Conservation (phyloP, 2,113 vertebrate genomes). For the Raja brachyura region DNA sequence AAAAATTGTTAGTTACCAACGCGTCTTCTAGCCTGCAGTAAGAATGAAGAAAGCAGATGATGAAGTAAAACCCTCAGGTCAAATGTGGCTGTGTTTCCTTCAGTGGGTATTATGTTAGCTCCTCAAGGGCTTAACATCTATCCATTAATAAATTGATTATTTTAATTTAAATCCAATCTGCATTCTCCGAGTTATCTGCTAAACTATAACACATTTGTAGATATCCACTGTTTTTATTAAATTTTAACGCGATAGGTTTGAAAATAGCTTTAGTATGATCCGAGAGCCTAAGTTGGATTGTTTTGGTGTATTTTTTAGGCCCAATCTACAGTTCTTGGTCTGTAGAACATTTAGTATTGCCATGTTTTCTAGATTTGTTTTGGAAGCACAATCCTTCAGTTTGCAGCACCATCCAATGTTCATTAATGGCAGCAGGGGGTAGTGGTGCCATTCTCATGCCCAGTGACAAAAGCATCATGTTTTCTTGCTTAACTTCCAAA, state of each 20-base stretch:
- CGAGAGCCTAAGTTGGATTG: not conserved
- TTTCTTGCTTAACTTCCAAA: conserved; percentile 7
- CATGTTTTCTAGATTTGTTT: not conserved
- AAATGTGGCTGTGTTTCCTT: not conserved
- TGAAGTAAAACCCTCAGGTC: not conserved
- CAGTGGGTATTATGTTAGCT: not conserved
- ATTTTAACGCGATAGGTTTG: not conserved
- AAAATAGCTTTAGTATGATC: not conserved
- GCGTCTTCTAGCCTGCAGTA: not conserved
- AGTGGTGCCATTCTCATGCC: not conserved
- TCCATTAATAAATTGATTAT: not conserved
- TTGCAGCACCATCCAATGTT: not conserved
- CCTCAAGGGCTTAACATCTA: not conserved
- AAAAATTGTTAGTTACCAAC: not conserved
- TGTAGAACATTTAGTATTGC: not conserved
- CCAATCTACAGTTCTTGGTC: not conserved
- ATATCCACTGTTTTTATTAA: not conserved
- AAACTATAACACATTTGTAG: not conserved
- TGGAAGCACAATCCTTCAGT: not conserved
- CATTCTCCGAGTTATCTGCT: not conserved
- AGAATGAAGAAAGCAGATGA: too few species aligned
- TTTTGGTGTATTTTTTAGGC: not conserved
- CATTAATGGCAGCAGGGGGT: not conserved
- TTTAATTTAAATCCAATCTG: not conserved
- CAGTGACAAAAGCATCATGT: not conserved